phyloP scores from a whole-genome alignment of 2,113 vertebrate genomes.

The Pangasianodon gigas region DNA sequence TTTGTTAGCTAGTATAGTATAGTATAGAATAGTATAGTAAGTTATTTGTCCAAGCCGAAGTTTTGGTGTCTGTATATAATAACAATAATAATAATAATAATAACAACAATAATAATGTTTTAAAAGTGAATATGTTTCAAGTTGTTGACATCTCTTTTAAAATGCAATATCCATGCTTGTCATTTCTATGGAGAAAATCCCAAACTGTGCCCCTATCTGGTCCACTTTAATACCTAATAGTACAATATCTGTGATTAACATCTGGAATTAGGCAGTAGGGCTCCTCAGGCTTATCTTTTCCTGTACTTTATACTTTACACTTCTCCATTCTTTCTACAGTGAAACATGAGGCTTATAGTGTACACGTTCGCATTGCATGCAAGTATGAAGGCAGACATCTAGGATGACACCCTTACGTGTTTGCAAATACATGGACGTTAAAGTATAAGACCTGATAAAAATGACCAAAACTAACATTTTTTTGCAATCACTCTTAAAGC shows the following conservation, averaged over 20 bases:
- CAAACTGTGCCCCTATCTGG: neutral
- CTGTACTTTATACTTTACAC: neutral
- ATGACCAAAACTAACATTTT: neutral
- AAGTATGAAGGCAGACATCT: too few species aligned
- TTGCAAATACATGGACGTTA: neutral
- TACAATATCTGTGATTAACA: neutral
- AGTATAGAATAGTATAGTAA: neutral
- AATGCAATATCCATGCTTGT: neutral
- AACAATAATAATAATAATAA: neutral
- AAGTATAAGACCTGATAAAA: neutral
- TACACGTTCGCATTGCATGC: neutral
- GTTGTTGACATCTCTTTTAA: neutral
- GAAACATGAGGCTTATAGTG: neutral
- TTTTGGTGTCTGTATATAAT: neutral
- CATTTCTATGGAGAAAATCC: neutral
- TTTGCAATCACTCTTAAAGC: neutral
- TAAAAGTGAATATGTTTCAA: neutral
- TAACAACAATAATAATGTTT: neutral
- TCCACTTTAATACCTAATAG: neutral
- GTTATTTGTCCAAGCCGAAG: neutral
- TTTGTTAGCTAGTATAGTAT: neutral
- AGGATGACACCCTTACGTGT: neutral
- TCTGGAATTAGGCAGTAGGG: neutral
- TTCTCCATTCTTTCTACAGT: neutral
- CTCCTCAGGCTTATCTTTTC: neutral